Conservation (phyloP, 2,888 invertebrate species). For the Drosophila buzzatii region DNA sequence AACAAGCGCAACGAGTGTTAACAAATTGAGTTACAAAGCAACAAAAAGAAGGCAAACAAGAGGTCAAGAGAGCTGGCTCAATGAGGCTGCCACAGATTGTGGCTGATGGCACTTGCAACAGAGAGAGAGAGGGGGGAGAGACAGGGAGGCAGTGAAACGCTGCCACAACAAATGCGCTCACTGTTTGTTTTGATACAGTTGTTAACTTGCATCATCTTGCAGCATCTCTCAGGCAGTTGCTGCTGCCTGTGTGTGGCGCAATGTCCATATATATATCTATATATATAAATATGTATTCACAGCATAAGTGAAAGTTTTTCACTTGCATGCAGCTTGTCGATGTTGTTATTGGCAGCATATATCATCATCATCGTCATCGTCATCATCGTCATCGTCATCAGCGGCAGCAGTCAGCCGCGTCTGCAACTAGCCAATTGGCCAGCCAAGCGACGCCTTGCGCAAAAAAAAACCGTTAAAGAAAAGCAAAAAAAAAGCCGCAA, state of each 20-base stretch:
- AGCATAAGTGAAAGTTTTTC: conserved; percentile 78
- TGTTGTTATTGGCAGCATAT: conserved; percentile 57
- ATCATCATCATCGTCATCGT: conserved; percentile 60
- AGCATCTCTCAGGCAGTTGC: conserved; percentile 31
- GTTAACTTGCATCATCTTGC: conserved; percentile 50
- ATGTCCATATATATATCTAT: conserved; percentile 41
- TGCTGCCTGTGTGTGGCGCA: conserved; percentile 59
- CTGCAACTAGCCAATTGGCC: conserved; percentile 49
- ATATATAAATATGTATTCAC: background rate
- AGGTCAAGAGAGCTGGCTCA: conserved; percentile 54
- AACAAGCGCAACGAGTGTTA: conserved; percentile 35
- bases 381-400: conserved; percentile 31
- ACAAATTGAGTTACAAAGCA: conserved; percentile 45
- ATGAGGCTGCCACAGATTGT: conserved; percentile 20
- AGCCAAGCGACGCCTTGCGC: conserved; percentile 53
- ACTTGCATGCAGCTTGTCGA: conserved; percentile 61
- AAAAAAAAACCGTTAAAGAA: conserved; percentile 42
- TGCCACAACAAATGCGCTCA: conserved; percentile 55
- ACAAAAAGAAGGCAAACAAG: conserved; percentile 38
- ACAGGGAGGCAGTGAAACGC: conserved; percentile 29
- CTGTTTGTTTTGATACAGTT: conserved; percentile 40
- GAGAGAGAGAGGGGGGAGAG: conserved; percentile 5
- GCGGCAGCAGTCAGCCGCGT: conserved; percentile 41
- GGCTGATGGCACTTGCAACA: conserved; percentile 22
- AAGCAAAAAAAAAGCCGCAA: conserved; percentile 52